Evolutionary conservation across 2,113 vertebrate genomes (phyloP), one percentile per base, ranked within the genome.

Genomic region (Carassius carassius): DNA sequence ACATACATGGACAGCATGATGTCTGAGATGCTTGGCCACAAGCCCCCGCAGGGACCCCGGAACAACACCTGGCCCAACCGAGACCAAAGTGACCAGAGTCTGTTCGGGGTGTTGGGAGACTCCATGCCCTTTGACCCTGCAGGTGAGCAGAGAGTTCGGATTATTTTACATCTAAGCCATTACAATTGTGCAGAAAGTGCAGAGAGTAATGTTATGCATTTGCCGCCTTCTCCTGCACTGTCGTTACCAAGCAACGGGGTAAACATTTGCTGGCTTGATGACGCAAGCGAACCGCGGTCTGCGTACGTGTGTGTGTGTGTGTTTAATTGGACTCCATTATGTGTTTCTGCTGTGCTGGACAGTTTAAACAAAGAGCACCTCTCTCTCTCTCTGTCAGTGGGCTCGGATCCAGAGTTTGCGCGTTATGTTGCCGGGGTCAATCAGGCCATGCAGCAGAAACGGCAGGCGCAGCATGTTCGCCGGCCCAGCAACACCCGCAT

Each of bases 31-130:
- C 92, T 99, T 89, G 98, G 97, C 51, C 97, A 99, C 90, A 99
- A 99, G 91, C 96, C 96, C 0, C 97, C 97, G 88, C 97, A 97
- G 91, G 97, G 97, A 89, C 97, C 97, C 60, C 96, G 98, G 79
- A 99, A 99, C 92, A 99, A 99, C 91, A 99, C 98, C 0, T 99
- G 98, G 98, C 98, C 98, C 79, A 99, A 99, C 92, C 95, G 97
- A 86, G 97, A 99, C 91, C 98, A 99, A 93, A 98, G 93, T 19
- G 98, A 99, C 54, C 86, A 87, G 37, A 96, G 97, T 54, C 93
- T 96, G 88, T 99, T 97, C 78, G 97, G 97, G 54, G 96, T 97
- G 92, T 74, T 99, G 93, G 97, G 97, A 90, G 97, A 99, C 90
- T 93, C 97, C 49, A 92, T 99, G 88, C 97, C 98, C 84, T 99